Conservation (phyloP, 2,113 vertebrate genomes). For the Rhynchomys soricoides region DNA sequence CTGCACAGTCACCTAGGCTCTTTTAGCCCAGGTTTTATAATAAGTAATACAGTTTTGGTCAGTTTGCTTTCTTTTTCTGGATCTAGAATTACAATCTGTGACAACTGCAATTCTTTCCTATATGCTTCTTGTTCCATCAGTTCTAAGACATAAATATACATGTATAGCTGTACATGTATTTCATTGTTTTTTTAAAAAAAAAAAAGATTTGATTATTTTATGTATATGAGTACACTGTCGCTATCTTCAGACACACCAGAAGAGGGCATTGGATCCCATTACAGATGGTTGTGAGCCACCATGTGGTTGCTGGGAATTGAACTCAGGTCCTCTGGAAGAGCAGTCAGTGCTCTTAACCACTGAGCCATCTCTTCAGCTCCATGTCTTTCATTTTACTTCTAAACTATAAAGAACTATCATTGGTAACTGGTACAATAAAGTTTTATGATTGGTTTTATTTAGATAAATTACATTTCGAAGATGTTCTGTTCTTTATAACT, state of each 20-base stretch:
- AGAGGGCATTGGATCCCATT: no score
- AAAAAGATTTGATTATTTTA: no score
- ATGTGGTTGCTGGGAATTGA: no score
- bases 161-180: neutral
- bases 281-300: no score
- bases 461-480: constrained; percentile 33
- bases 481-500: neutral
- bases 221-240: no score
- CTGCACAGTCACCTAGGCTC: neutral
- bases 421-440: neutral
- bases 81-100: constrained; percentile 10
- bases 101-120: neutral
- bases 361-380: neutral
- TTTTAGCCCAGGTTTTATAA: neutral
- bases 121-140: neutral
- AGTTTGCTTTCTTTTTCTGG: neutral
- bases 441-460: constrained; percentile 38
- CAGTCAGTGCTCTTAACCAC: no score
- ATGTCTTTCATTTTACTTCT: constrained; percentile 11
- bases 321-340: no score
- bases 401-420: neutral
- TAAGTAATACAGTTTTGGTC: neutral
- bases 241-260: no score
- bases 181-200: neutral
- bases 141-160: neutral